Evolutionary conservation across 2,113 vertebrate species (phyloP), one percentile per base, ranked within the genome.

Genomic region (Rhizomys pruinosus): DNA sequence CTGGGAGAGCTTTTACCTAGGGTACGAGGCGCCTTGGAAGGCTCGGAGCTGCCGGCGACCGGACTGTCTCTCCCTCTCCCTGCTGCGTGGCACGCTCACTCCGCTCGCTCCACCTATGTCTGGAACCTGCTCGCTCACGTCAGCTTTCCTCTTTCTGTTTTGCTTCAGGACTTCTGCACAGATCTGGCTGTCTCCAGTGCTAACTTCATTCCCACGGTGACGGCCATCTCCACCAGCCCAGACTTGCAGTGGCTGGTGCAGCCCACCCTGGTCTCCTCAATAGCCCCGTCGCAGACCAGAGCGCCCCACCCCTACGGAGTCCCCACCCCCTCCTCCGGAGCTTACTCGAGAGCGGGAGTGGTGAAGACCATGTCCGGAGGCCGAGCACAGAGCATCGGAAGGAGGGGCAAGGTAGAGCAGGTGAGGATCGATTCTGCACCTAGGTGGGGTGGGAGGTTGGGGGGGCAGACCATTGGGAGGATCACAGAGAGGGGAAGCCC

Each of bases 201-300:
- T 98, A 99, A 98, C 97, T 99, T 99, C 97, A 98, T 99, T 64
- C 99, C 99, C 74, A 99, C 99, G 0, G 98, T 99, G 97, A 99
- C 99, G 0, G 99, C 99, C 84, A 99, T 99, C 94, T 99, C 99
- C 0, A 98, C 98, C 6, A 99, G 98, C 90, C 98, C 98, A 0
- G 99, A 99, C 94, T 98, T 99, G 96, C 98, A 99, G 98, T 99
- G 99, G 99, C 98, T 99, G 98, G 99, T 99, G 84, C 99, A 99
- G 97, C 98, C 99, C 64, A 97, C 99, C 89, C 98, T 99, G 72
- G 98, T 99, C 95, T 98, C 99, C 66, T 99, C 99, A 22, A 98
- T 99, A 97, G 99, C 99, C 64, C 98, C 99, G 0, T 99, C 99
- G 59, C 98, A 99, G 97, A 98, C 98, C 93, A 98, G 99, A 96